phyloP scores from a whole-genome alignment of 2,113 vertebrate species.

The Misgurnus mizolepis region DNA sequence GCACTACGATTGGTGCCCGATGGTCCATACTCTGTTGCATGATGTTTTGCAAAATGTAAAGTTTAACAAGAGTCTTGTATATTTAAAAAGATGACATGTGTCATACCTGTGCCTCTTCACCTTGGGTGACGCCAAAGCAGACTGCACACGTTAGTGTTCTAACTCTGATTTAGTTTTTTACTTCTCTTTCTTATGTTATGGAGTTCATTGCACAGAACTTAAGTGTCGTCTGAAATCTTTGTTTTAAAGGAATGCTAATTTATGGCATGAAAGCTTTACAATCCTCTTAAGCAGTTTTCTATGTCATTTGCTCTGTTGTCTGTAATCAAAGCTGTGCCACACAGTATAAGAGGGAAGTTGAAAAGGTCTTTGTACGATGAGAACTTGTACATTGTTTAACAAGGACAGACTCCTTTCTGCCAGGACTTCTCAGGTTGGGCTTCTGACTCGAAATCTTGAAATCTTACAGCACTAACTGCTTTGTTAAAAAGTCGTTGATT shows the following conservation, averaged over 20 bases:
- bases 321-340: not conserved
- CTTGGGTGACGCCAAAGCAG: slow-evolving; percentile 77
- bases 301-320: slow-evolving; percentile 21
- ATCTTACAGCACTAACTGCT: slow-evolving; percentile 23
- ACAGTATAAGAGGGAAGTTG: not conserved
- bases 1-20: slow-evolving; percentile 55
- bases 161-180: slow-evolving; percentile 30
- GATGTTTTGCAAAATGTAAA: slow-evolving; percentile 65
- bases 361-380: slow-evolving; percentile 20
- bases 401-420: not conserved
- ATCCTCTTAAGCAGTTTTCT: slow-evolving; percentile 38
- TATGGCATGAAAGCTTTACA: slow-evolving; percentile 53
- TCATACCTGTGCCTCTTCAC: slow-evolving; percentile 71
- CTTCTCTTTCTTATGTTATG: slow-evolving; percentile 55
- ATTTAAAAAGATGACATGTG: not conserved
- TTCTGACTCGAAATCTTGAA: slow-evolving; percentile 22
- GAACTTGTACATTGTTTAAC: not conserved
- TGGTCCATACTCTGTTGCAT: slow-evolving; percentile 70
- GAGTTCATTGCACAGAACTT: slow-evolving; percentile 65
- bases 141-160: slow-evolving; percentile 72
- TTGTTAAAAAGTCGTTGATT: not conserved
- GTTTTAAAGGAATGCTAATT: slow-evolving; percentile 33
- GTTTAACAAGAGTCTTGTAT: slow-evolving; percentile 25
- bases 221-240: slow-evolving; percentile 56
- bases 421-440: slow-evolving; percentile 42